These are phyloP conservation scores for Ivindomyrus marchei DNA, from an alignment of 2,113 vertebrate species.

Conservation along the genomic window DNA sequence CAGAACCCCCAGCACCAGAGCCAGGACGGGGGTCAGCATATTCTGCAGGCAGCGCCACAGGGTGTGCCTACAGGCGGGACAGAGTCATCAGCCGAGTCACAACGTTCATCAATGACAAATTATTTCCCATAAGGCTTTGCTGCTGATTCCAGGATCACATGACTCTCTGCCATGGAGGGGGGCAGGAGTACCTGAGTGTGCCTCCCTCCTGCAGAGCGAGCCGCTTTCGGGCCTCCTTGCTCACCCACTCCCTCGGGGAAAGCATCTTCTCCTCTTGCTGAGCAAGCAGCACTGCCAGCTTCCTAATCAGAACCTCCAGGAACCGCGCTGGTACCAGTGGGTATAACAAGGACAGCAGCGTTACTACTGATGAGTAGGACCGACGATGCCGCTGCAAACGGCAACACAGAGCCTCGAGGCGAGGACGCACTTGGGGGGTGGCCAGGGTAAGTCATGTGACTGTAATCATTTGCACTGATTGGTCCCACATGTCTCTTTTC, in stretches of 20 bases:
- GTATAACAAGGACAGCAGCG: neutral
- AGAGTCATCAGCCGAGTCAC: neutral
- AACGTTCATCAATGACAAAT: neutral
- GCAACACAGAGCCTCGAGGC: neutral
- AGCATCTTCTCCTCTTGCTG: constrained; percentile 39
- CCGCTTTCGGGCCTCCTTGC: constrained; percentile 50
- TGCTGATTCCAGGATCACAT: neutral
- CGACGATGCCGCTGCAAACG: neutral
- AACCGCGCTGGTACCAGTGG: constrained; percentile 40
- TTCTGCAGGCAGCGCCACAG: constrained; percentile 60
- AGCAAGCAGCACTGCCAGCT: constrained; percentile 41
- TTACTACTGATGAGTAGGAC: neutral
- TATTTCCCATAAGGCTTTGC: neutral
- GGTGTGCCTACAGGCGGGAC: constrained; percentile 47
- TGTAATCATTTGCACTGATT: neutral
- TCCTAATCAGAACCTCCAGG: constrained; percentile 43
- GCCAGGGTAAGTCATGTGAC: neutral
- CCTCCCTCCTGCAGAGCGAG: constrained; percentile 61
- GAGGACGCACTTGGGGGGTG: neutral
- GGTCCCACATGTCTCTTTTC: neutral
- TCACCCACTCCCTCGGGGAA: constrained; percentile 53
- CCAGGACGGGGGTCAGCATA: constrained; percentile 52
- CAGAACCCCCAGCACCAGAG: constrained; percentile 49
- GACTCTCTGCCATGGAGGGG: neutral
- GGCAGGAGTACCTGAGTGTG: constrained; percentile 54